Conservation (phyloP, 2,888 invertebrate genomes). For the Eurytoma adleriae region DNA sequence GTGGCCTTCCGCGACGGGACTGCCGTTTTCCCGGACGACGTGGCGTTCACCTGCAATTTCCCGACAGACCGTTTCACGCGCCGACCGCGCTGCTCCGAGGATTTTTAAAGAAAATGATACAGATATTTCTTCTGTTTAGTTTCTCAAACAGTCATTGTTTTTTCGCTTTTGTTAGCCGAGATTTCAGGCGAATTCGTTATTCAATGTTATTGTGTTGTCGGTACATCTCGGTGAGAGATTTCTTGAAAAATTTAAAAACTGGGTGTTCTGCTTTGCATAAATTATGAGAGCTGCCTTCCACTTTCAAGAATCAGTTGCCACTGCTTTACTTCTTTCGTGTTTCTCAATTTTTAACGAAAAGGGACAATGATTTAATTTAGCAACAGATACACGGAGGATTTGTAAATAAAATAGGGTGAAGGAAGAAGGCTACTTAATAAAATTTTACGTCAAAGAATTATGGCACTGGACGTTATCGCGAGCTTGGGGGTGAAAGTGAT, state of each 20-base stretch:
- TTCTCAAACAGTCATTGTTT: background rate
- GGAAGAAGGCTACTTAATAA: no score
- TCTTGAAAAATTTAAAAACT: no score
- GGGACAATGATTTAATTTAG: background rate
- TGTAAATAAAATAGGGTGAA: background rate
- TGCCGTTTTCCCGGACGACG: conserved; percentile 6
- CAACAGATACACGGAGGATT: background rate
- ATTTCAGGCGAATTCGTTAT: no score
- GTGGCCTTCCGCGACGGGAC: conserved; percentile 20
- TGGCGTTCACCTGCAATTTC: conserved; percentile 1
- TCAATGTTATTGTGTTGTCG: no score
- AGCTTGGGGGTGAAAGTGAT: background rate
- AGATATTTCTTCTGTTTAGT: no score
- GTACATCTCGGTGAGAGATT: no score
- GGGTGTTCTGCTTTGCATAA: background rate
- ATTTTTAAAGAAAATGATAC: background rate
- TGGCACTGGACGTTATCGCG: no score
- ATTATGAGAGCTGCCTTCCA: background rate
- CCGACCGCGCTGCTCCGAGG: background rate
- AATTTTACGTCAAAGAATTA: no score
- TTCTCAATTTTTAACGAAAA: background rate
- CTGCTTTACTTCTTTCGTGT: background rate
- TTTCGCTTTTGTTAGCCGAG: no score
- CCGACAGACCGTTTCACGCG: background rate
- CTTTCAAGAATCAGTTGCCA: background rate